These are phyloP conservation scores for Apis florea DNA, from an alignment of 1,140 invertebrate species.

Conservation along the genomic window DNA sequence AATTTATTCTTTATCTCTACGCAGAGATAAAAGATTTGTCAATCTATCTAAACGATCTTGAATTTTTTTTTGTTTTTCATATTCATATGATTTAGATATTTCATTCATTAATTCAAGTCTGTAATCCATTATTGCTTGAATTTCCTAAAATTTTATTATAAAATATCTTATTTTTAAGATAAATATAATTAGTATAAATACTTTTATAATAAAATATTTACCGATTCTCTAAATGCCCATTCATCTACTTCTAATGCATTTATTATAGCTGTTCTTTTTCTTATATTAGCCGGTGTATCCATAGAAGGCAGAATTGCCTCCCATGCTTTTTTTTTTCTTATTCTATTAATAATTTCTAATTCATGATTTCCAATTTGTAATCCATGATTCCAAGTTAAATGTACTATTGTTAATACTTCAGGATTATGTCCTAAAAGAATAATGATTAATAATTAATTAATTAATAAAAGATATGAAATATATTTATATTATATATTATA, in stretches of 20 bases:
- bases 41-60: constrained; percentile 66
- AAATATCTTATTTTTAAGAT: not conserved
- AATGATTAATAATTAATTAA: not conserved
- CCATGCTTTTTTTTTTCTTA: constrained; percentile 82
- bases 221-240: constrained; percentile 84
- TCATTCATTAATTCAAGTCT: constrained; percentile 80
- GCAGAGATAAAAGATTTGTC: constrained; percentile 54
- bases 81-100: constrained; percentile 75
- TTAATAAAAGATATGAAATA: not conserved
- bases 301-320: constrained; percentile 81
- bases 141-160: constrained; percentile 78
- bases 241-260: constrained; percentile 84
- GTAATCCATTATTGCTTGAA: constrained; percentile 83
- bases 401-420: constrained; percentile 76
- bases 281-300: constrained; percentile 79
- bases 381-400: constrained; percentile 81
- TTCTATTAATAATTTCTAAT: constrained; percentile 84
- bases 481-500: constrained; percentile 2
- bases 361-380: constrained; percentile 84
- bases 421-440: constrained; percentile 64
- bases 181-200: constrained; percentile 38
- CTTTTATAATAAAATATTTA: constrained; percentile 75
- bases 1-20: constrained; percentile 62
- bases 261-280: constrained; percentile 81
- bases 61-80: constrained; percentile 77